Evolutionary conservation across 2,797 vertebrate species (phyloP).

Genomic region (Sarcoramphus papa): DNA sequence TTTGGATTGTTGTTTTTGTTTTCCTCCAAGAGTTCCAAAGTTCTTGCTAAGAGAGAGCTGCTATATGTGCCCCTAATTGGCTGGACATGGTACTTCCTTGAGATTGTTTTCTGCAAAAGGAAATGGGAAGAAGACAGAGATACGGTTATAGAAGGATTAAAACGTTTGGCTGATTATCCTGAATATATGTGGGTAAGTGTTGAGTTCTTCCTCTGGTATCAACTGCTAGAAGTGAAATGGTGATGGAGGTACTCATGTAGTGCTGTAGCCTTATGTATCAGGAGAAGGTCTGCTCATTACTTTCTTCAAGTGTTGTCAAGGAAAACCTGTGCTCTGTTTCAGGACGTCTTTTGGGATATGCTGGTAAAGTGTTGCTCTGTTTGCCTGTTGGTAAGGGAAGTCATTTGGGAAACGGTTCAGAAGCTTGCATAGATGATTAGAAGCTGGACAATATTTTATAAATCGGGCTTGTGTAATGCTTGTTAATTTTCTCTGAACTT

Average conservation of each 20-base stretch:
- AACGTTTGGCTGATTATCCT: constrained; percentile 87
- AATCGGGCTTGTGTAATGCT: background rate
- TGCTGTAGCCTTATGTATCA: background rate
- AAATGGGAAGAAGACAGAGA: constrained; percentile 96
- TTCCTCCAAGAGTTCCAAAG: constrained; percentile 89
- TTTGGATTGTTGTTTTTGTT: background rate
- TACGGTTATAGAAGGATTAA: constrained; percentile 84
- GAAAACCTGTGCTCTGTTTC: background rate
- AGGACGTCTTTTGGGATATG: background rate
- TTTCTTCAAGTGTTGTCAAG: background rate
- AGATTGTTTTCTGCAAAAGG: constrained; percentile 97
- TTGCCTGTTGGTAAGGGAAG: background rate
- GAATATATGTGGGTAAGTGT: constrained; percentile 96
- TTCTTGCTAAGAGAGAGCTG: constrained; percentile 94
- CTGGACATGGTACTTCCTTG: constrained; percentile 99
- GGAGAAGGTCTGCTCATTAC: background rate
- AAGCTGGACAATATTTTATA: background rate
- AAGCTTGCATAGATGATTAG: background rate
- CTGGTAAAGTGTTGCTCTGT: background rate
- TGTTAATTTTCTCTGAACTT: background rate
- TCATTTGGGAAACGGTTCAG: background rate
- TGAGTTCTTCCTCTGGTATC: background rate
- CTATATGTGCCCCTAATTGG: constrained; percentile 95
- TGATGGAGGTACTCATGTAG: background rate
- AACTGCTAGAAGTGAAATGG: background rate